Base-by-base conservation (phyloP, 2,797 vertebrate genomes). In the Melanotaenia trifasciata region DNA sequence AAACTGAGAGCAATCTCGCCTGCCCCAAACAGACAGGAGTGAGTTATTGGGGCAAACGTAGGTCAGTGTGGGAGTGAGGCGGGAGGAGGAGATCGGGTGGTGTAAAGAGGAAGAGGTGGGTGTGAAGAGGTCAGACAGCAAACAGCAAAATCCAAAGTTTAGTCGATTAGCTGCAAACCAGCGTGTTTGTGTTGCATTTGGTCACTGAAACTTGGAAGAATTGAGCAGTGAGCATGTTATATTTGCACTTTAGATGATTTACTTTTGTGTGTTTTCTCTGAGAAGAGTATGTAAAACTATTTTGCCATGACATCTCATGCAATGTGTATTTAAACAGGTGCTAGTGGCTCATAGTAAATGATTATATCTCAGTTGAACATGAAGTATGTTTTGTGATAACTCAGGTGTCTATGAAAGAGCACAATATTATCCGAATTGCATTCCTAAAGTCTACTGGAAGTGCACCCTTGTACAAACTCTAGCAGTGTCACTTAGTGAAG, bases 11-110 rank as follows among this genome's bases (percentile, higher is more conserved):
- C 9, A 1, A 30, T 63, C 32, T 32, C 1, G 1, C 63, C 58
- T 10, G 28, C 11, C 35, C 36, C 32, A 43, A 32, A 70, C 63
- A 60, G 77, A 80, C 50, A 84, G 69, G 74, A 62, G 62, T 74
- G 81, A 88, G 12, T 80, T 79, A 86, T 72, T 72, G 78, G 72
- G 86, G 79, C 74, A 82, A 79, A 71, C 18, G 3, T 14, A 62
- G 80, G 71, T 62, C 53, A 57, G 38, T 1, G 53, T 66, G 67
- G 58, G 64, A 67, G 63, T 20, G 32, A 57, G 54, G n/a, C 56
- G 45, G 18, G 57, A 58, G 61, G 56, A 59, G 61, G 50, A 58
- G 64, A 47, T 28, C 10, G 14, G 53, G 56, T 10, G 24, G 51
- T 13, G 63, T 8, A 10, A 45, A 62, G 59, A 76, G 56, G 58